A percentile compares a stretch with the other conserved stretches of the same genome.
Conservation (phyloP, 2,113 vertebrate genomes). For the Bungarus multicinctus region DNA sequence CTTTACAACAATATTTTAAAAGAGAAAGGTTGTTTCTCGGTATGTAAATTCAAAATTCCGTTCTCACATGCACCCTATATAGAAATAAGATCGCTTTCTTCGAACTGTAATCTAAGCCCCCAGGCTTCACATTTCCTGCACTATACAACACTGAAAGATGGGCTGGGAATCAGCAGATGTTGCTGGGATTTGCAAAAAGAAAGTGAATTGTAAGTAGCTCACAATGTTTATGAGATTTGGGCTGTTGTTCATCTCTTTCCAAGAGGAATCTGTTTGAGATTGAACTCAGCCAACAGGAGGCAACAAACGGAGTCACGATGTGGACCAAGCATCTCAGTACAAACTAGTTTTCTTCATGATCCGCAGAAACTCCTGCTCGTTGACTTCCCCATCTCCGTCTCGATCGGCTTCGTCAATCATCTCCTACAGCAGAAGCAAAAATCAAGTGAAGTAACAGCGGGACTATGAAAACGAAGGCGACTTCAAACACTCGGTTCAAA, state of each 20-base stretch:
- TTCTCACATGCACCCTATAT: background rate
- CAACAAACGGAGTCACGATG: background rate
- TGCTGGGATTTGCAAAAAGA: background rate
- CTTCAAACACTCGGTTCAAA: background rate
- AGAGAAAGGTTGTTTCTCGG: background rate
- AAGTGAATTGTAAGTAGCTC: background rate
- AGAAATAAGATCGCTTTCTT: background rate
- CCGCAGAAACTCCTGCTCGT: constrained; percentile 89
- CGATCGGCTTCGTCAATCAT: constrained; percentile 93
- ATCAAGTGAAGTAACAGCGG: background rate
- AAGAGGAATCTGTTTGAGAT: background rate
- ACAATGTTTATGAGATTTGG: constrained; percentile 1
- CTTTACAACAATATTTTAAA: background rate
- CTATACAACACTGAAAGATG: background rate
- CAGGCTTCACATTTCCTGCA: background rate
- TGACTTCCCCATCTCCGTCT: constrained; percentile 93
- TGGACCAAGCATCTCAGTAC: constrained; percentile 69
- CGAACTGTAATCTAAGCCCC: background rate
- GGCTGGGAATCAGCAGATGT: background rate
- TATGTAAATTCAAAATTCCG: background rate
- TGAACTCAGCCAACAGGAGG: background rate
- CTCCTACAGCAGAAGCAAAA: constrained; percentile 70
- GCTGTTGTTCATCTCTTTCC: background rate
- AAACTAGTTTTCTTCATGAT: constrained; percentile 96
- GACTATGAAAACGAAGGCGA: background rate